phyloP scores from a whole-genome alignment of 2,113 vertebrate species.

The Melanocharis versteri region DNA sequence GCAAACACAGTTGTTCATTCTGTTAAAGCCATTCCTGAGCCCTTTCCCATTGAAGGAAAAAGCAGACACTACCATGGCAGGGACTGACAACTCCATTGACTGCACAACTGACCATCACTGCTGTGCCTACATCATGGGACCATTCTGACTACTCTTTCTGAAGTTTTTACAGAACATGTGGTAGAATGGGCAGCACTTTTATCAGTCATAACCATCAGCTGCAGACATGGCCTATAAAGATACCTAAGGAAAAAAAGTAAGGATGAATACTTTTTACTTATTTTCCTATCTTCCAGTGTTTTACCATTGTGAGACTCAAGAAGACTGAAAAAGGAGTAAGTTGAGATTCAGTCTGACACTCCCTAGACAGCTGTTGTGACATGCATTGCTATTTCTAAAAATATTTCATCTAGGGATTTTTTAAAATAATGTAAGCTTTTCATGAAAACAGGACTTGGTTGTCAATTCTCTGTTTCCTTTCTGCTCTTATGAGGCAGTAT shows the following conservation, averaged over 20 bases:
- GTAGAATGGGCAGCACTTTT: background rate
- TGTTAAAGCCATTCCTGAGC: background rate
- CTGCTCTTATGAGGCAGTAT: background rate
- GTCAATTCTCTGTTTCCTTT: background rate
- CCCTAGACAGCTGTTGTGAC: background rate
- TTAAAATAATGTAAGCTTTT: background rate
- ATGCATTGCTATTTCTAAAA: background rate
- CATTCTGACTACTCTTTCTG: background rate
- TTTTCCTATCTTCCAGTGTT: background rate
- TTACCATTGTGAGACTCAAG: background rate
- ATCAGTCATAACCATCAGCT: background rate
- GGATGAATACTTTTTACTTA: background rate
- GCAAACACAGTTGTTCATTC: background rate
- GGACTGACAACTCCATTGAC: background rate
- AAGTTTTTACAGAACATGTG: background rate
- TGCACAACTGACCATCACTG: accelerated
- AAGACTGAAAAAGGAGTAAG: background rate
- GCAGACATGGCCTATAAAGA: background rate
- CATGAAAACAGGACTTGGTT: accelerated
- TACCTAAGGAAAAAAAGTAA: background rate
- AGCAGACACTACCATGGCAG: background rate
- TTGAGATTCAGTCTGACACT: background rate
- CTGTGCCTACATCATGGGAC: background rate
- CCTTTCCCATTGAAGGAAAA: background rate
- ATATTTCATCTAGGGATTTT: background rate